Conservation (phyloP, 1,140 invertebrate genomes). For the Drosophila ohnishii region DNA sequence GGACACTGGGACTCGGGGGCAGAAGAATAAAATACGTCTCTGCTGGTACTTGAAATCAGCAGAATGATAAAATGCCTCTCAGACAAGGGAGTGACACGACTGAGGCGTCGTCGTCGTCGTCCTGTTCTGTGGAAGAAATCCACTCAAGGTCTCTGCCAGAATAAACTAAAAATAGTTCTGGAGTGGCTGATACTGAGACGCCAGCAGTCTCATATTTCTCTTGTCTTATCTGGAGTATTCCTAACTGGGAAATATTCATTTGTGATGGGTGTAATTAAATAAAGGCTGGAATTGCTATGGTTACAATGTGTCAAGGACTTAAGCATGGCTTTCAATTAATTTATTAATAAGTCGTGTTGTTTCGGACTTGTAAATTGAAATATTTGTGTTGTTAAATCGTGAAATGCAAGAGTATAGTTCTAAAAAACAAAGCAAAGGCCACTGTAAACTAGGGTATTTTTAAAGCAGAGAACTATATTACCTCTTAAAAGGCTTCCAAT, state of each 20-base stretch:
- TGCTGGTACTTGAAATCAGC: conserved; percentile 62
- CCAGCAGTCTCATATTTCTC: conserved; percentile 4
- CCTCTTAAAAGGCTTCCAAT: background rate
- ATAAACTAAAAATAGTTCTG: conserved; percentile 8
- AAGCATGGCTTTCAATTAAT: background rate
- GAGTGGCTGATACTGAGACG: background rate
- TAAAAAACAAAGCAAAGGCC: background rate
- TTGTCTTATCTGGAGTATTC: background rate
- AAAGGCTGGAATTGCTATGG: background rate
- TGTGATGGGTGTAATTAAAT: background rate
- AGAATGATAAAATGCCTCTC: conserved; percentile 71
- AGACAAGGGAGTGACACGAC: conserved; percentile 39
- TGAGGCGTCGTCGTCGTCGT: conserved; percentile 6
- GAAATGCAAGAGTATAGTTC: too few relatives aligned
- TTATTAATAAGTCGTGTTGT: background rate
- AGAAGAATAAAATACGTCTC: conserved; percentile 37
- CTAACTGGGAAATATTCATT: background rate
- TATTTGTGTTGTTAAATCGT: too few relatives aligned
- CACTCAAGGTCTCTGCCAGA: conserved; percentile 33
- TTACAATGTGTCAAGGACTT: background rate
- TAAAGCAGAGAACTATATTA: background rate
- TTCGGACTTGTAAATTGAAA: too few relatives aligned
- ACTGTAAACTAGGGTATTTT: background rate
- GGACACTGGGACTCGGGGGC: conserved; percentile 4
- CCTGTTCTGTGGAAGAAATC: conserved; percentile 1